Percentiles rank a stretch among this genome's conserved stretches.
These are phyloP conservation scores for Dolichoris vasculosae DNA, from an alignment of 1,140 invertebrate species.

Conservation along the genomic window DNA sequence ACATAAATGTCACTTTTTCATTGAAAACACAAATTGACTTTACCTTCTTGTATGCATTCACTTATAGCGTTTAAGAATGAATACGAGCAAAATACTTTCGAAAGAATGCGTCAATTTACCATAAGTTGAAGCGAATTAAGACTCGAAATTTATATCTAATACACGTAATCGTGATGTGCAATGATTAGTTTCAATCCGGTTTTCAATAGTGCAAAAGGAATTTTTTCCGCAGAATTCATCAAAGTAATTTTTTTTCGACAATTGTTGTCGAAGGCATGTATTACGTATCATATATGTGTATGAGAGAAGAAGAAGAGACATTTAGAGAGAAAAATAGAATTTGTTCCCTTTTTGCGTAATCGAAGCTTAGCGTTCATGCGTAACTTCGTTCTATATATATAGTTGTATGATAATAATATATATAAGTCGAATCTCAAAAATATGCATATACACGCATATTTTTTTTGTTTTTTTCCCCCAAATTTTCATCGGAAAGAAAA, in stretches of 20 bases:
- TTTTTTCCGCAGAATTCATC: not conserved
- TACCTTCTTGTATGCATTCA: not conserved
- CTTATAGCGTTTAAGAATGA: not conserved
- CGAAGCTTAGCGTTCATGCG: conserved; percentile 31
- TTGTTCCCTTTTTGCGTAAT: conserved; percentile 53
- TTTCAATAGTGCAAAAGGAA: not conserved
- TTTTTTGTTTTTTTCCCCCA: not conserved
- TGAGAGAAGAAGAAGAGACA: conserved; percentile 27
- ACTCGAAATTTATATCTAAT: not conserved
- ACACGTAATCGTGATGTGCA: not conserved
- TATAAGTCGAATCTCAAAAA: conserved; percentile 33
- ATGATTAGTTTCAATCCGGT: conserved; percentile 1
- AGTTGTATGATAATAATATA: conserved; percentile 17
- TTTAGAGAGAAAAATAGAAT: conserved; percentile 47
- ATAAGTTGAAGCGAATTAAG: not conserved
- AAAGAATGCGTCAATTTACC: not conserved
- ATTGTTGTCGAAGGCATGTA: conserved; percentile 33
- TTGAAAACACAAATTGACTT: not conserved
- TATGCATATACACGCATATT: conserved; percentile 41
- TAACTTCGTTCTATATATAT: conserved; percentile 30
- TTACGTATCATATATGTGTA: conserved; percentile 39
- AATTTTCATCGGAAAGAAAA: conserved; percentile 10
- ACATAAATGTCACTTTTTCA: not conserved
- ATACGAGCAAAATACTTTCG: not conserved
- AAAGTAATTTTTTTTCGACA: not conserved